Percentiles rank a stretch among this genome's conserved stretches.
Evolutionary conservation across 2,113 vertebrate genomes (phyloP).

Genomic region (Silurus meridionalis): DNA sequence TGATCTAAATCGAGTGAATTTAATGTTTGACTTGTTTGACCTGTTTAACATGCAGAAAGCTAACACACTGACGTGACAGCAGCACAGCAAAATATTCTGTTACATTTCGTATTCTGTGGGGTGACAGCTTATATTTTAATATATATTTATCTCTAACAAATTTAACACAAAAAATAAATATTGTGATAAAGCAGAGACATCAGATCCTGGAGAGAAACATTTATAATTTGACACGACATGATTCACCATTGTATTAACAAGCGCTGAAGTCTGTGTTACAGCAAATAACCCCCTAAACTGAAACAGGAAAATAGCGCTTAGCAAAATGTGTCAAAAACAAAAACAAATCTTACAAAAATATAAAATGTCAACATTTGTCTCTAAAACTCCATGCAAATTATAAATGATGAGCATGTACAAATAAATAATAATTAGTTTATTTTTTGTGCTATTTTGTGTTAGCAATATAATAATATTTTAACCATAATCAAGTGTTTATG

Average conservation of each 20-base stretch:
- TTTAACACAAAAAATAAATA: neutral
- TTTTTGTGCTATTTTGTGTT: neutral
- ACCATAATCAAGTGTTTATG: neutral
- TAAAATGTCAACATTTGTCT: neutral
- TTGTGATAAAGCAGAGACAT: neutral
- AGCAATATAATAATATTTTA: neutral
- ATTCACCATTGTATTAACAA: neutral
- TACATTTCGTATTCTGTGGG: neutral
- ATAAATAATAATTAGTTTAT: too few relatives aligned
- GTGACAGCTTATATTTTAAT: neutral
- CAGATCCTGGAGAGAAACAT: neutral
- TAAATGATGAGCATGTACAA: neutral
- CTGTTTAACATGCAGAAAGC: constrained; percentile 30
- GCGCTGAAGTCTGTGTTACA: neutral
- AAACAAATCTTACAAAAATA: neutral
- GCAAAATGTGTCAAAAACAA: neutral
- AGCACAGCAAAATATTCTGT: neutral
- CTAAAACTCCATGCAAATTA: neutral
- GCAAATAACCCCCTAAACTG: neutral
- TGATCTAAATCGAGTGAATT: constrained; percentile 38
- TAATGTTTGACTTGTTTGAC: constrained; percentile 32
- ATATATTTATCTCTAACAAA: neutral
- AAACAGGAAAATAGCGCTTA: neutral
- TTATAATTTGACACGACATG: neutral
- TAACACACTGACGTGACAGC: constrained; percentile 1